Percentiles rank a stretch among this genome's conserved stretches.
Evolutionary conservation across 2,113 vertebrate species (phyloP).

Genomic region (Rhagologus leucostigma): DNA sequence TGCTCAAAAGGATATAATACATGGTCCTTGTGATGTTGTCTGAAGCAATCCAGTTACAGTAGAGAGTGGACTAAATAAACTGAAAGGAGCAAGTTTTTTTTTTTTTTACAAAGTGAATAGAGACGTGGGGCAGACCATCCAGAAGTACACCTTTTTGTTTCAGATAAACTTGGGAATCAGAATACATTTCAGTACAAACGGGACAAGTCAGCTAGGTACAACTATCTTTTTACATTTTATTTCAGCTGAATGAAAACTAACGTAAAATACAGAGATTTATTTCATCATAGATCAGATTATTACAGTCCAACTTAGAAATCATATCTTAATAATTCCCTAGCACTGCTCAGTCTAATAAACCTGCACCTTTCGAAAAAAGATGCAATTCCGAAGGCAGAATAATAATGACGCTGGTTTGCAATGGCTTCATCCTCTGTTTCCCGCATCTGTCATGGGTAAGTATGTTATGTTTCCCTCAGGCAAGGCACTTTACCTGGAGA

Average conservation of each 20-base stretch:
- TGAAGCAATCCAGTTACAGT: background rate
- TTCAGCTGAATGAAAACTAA: background rate
- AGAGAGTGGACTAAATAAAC: background rate
- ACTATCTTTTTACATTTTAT: background rate
- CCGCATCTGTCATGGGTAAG: background rate
- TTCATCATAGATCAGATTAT: background rate
- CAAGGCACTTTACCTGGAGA: conserved; percentile 14
- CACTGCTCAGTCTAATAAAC: background rate
- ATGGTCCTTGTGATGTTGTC: background rate
- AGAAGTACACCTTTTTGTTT: background rate
- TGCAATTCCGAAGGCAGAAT: background rate
- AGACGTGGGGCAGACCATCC: background rate
- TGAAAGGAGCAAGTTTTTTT: background rate
- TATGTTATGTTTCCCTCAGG: background rate
- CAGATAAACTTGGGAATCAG: background rate
- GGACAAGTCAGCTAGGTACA: background rate
- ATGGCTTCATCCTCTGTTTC: background rate
- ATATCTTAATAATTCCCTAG: background rate
- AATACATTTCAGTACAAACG: background rate
- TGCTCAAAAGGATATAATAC: background rate
- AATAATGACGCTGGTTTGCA: background rate
- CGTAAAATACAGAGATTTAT: background rate
- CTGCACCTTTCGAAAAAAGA: background rate
- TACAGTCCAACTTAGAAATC: background rate
- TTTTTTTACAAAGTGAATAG: background rate